These are phyloP conservation scores for Ameiurus melas DNA, from an alignment of 2,113 vertebrate species.

Conservation along the genomic window DNA sequence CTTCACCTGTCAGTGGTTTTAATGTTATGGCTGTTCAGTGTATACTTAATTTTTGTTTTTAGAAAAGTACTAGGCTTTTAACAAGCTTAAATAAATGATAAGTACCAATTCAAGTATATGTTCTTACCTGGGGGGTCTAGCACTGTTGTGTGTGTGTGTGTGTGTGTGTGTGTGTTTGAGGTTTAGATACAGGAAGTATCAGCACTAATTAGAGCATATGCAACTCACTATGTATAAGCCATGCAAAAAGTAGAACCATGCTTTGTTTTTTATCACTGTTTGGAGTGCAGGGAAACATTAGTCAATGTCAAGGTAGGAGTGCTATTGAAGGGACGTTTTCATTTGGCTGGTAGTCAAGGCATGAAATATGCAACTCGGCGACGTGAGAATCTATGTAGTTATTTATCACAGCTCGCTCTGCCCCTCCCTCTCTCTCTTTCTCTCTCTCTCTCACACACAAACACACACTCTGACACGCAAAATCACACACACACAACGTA, in stretches of 20 bases:
- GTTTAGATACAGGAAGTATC: not conserved
- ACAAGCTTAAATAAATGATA: not conserved
- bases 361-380: conserved; percentile 46
- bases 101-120: not conserved
- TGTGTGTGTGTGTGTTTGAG: not conserved
- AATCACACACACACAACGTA: not conserved
- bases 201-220: not conserved
- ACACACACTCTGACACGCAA: not conserved
- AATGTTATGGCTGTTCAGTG: no score
- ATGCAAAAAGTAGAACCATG: not conserved
- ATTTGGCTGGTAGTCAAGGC: conserved; percentile 45
- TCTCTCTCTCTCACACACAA: not conserved
- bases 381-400: conserved; percentile 37
- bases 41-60: not conserved
- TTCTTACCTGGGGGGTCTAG: not conserved
- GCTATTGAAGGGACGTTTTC: conserved; percentile 36
- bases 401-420: conserved; percentile 35
- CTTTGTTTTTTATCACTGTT: conserved; percentile 24
- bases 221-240: not conserved
- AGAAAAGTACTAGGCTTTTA: not conserved
- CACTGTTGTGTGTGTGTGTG: not conserved
- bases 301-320: conserved; percentile 29
- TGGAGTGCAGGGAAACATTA: conserved; percentile 35
- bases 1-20: no score
- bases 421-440: not conserved